phyloP scores from a whole-genome alignment of 23 tunicate species.

The Diplosoma virens region DNA sequence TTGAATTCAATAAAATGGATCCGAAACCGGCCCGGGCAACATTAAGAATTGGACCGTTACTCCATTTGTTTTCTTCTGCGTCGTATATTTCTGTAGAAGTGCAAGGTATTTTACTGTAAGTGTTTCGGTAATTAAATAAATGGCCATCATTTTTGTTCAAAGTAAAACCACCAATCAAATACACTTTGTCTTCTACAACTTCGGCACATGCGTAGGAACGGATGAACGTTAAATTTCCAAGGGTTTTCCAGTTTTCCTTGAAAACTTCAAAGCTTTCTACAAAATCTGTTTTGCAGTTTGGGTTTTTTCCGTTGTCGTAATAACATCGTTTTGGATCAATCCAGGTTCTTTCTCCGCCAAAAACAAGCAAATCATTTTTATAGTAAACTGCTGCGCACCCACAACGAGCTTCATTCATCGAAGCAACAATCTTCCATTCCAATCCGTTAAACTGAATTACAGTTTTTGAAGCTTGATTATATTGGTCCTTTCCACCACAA shows the following conservation, averaged over 20 bases:
- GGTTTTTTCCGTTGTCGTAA: not conserved
- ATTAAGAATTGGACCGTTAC: not conserved
- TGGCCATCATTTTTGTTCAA: too few relatives aligned
- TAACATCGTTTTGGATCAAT: not conserved
- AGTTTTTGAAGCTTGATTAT: not conserved
- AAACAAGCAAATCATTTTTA: not conserved
- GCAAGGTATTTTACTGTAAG: not conserved
- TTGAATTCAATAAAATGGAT: not conserved
- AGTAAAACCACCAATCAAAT: not conserved
- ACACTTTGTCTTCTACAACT: not conserved
- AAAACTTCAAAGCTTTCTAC: not conserved
- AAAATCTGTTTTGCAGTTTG: not conserved
- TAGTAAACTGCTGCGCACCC: not conserved
- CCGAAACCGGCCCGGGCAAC: not conserved
- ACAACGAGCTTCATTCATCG: conserved; percentile 10
- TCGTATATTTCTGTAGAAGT: not conserved
- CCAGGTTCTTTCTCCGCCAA: not conserved
- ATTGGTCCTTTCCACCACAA: too few relatives aligned
- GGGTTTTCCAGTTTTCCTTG: too few relatives aligned
- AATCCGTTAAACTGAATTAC: not conserved
- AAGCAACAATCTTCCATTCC: not conserved
- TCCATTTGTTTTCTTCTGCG: not conserved
- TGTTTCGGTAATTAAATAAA: too few relatives aligned
- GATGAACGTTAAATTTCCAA: not conserved
- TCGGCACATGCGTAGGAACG: not conserved